Base-by-base conservation (phyloP, 2,888 invertebrate genomes). In the Drosophila anomalata region DNA sequence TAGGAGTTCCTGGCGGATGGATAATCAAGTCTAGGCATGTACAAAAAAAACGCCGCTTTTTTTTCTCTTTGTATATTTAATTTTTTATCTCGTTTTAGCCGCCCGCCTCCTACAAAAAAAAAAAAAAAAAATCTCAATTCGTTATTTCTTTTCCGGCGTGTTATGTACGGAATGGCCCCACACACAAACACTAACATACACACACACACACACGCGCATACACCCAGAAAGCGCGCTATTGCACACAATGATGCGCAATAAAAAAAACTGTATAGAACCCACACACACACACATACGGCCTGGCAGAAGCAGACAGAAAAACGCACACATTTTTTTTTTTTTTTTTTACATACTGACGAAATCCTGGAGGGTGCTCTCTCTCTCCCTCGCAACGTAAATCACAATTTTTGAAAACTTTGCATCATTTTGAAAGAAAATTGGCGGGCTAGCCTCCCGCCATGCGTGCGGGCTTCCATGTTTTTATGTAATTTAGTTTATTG, bases 171-270 rank as follows among this genome's bases (percentile, higher is more conserved):
- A 60, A 44, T 44, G 24, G 60, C 60, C 36, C 24, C 41, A 47
- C 65, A 42, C 47, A 14, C 47, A 62, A 47, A 63, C 50, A 54
- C 31, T 46, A 31, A 33, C 31, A 12, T 5, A 47, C 22, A 36
- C 24, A 12, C 31, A 17, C 9, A 17, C 14, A 39, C 39, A 51
- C 33, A 51, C 20, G 33, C 17, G 51, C 14, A 42, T 6, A 42
- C 46, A 62, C 44, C 6, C 65, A 52, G 65, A 65, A 65, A 42
- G 72, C 73, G 73, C 46, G 55, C 60, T 65, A 55, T 46, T 65
- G 67, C 84, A 79, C 82, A 85, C 82, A 82, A 74, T 83, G 87
- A 86, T 84, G 83, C 83, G 83, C 83, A 84, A 84, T 83, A 85
- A 75, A 79, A 78, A 73, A 73, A 68, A 71, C 60, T 73, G 73